Conservation (phyloP, 2,113 vertebrate genomes). For the Burhinus bistriatus region DNA sequence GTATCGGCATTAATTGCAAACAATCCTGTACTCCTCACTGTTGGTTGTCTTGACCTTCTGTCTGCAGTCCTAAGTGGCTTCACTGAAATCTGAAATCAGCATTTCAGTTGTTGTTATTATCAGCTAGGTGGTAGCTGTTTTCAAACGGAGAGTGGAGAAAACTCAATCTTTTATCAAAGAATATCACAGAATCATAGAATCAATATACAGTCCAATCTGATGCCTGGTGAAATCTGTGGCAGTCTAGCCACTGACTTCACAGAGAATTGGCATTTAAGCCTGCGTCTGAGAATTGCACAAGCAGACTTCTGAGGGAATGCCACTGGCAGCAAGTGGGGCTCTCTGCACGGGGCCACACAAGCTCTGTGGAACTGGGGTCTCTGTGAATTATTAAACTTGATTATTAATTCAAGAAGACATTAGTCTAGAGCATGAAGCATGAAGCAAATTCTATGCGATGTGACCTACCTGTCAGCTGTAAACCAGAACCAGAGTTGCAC, state of each 20-base stretch:
- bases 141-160: not conserved
- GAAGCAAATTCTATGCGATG: not conserved
- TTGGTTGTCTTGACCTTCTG: not conserved
- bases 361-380: not conserved
- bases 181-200: too few species aligned
- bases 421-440: constrained; percentile 12
- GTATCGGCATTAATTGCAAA: not conserved
- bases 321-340: not conserved
- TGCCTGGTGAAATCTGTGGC: not conserved
- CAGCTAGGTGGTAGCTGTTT: not conserved
- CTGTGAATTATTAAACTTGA: constrained; percentile 49
- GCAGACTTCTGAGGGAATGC: not conserved
- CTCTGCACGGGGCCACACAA: not conserved
- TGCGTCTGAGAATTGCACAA: accelerated
- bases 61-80: not conserved
- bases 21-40: not conserved
- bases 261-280: not conserved
- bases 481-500: not conserved
- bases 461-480: constrained; percentile 9
- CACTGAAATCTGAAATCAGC: not conserved
- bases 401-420: constrained; percentile 41
- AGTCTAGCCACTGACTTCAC: not conserved
- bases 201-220: not conserved
- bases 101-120: not conserved
- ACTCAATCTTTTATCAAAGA: not conserved